phyloP scores from a whole-genome alignment of 2,797 vertebrate species.

The Neosalanx taihuensis region DNA sequence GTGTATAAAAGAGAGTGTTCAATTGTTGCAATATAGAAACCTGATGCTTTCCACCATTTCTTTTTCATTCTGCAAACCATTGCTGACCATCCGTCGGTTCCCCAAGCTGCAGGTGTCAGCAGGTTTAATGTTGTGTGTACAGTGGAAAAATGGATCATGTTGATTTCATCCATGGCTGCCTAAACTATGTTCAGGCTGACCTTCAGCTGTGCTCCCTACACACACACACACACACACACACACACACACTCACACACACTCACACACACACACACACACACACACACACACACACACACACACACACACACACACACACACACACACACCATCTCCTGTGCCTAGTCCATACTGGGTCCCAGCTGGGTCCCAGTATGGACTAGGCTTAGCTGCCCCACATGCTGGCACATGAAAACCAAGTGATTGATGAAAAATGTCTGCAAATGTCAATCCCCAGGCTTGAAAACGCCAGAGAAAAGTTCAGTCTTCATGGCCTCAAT shows the following conservation, averaged over 20 bases:
- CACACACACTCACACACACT: too few species aligned
- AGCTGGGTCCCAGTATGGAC: conserved; percentile 8
- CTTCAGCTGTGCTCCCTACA: too few species aligned
- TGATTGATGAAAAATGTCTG: conserved; percentile 27
- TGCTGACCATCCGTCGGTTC: not conserved
- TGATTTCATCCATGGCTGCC: not conserved
- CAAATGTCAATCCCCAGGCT: conserved; percentile 33
- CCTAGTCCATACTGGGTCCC: not conserved
- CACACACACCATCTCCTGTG: too few species aligned
- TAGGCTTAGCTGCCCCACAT: not conserved
- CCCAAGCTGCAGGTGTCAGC: conserved; percentile 16
- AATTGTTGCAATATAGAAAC: conserved; percentile 17
- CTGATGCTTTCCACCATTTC: conserved; percentile 20
- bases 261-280: too few species aligned
- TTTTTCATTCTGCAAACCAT: conserved; percentile 14
- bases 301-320: too few species aligned
- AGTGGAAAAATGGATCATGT: not conserved
- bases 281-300: too few species aligned
- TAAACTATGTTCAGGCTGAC: not conserved
- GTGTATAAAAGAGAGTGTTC: not conserved
- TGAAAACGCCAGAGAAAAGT: not conserved
- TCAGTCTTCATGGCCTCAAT: conserved; percentile 14
- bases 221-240: too few species aligned
- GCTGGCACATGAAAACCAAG: conserved; percentile 6
- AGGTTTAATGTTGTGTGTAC: conserved; percentile 33